Conservation (phyloP, 2,888 invertebrate species). For the Acronicta leporina region DNA sequence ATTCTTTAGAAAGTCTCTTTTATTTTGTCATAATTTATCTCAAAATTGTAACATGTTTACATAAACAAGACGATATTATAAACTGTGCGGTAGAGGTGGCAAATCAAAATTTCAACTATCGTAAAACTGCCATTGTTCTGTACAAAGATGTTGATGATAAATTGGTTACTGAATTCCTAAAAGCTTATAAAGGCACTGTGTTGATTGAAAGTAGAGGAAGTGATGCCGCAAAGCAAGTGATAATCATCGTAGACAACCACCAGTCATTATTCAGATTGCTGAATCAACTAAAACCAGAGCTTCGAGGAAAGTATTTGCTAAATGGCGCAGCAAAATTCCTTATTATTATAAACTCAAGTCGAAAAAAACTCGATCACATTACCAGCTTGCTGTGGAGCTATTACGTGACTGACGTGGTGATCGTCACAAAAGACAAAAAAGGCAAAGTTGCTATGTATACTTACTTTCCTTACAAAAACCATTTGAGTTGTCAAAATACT, state of each 20-base stretch:
- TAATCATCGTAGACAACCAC: conserved; percentile 70
- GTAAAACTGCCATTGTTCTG: conserved; percentile 65
- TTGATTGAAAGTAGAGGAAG: conserved; percentile 67
- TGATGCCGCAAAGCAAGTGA: conserved; percentile 66
- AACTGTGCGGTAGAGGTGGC: conserved; percentile 67
- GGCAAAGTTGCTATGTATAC: conserved; percentile 66
- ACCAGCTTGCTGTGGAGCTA: conserved; percentile 71
- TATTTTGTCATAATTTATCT: conserved; percentile 26
- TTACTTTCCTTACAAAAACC: conserved; percentile 73
- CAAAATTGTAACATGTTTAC: conserved; percentile 32
- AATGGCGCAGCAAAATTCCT: conserved; percentile 70
- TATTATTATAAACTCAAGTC: conserved; percentile 65
- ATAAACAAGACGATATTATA: conserved; percentile 55
- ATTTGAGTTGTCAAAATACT: conserved; percentile 71
- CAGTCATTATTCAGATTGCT: conserved; percentile 68
- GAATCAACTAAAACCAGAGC: conserved; percentile 68
- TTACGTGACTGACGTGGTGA: conserved; percentile 68
- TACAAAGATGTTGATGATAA: conserved; percentile 66
- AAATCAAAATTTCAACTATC: conserved; percentile 69
- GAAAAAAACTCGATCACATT: conserved; percentile 66
- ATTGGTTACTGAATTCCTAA: conserved; percentile 65
- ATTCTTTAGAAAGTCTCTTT: conserved; percentile 23
- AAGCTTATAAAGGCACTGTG: conserved; percentile 69
- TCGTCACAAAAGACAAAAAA: conserved; percentile 59
- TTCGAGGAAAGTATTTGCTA: conserved; percentile 71